phyloP scores from a whole-genome alignment of 2,797 vertebrate species.

The Amblyopsis hoosieri region DNA sequence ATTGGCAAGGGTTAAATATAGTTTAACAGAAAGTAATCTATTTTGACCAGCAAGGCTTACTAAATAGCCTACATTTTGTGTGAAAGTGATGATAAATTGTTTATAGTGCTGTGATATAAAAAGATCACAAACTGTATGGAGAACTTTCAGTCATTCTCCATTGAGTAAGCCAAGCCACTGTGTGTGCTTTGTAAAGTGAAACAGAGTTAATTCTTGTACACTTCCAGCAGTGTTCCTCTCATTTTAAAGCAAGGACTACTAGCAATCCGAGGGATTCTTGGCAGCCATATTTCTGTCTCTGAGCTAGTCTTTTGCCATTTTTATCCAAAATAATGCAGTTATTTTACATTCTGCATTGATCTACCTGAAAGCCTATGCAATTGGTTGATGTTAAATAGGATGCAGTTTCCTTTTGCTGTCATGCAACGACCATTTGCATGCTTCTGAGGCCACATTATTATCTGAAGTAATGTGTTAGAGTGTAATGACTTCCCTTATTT shows the following conservation, averaged over 20 bases:
- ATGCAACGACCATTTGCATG: not conserved
- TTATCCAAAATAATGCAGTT: not conserved
- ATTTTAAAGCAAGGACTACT: not conserved
- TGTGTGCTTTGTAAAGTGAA: not conserved
- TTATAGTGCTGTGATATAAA: too few species aligned
- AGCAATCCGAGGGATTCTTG: not conserved
- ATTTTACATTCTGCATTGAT: not conserved
- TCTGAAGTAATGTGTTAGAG: slow-evolving; percentile 5
- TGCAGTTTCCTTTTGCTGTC: slow-evolving; percentile 5
- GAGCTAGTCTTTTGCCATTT: not conserved
- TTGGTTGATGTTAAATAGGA: slow-evolving; percentile 21
- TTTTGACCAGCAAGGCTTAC: too few species aligned
- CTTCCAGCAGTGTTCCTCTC: not conserved
- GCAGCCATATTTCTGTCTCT: not conserved
- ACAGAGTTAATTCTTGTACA: not conserved
- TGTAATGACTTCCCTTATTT: not conserved
- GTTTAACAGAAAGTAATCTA: too few species aligned
- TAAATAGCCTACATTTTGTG: too few species aligned
- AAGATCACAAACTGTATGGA: too few species aligned
- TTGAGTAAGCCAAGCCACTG: not conserved
- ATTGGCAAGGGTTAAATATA: too few species aligned
- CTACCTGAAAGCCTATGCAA: not conserved
- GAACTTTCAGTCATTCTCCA: too few species aligned
- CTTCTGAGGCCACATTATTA: not conserved
- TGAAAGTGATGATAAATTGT: too few species aligned